Base-by-base conservation (phyloP, 2,888 invertebrate species). In the Cephonodes hylas region DNA sequence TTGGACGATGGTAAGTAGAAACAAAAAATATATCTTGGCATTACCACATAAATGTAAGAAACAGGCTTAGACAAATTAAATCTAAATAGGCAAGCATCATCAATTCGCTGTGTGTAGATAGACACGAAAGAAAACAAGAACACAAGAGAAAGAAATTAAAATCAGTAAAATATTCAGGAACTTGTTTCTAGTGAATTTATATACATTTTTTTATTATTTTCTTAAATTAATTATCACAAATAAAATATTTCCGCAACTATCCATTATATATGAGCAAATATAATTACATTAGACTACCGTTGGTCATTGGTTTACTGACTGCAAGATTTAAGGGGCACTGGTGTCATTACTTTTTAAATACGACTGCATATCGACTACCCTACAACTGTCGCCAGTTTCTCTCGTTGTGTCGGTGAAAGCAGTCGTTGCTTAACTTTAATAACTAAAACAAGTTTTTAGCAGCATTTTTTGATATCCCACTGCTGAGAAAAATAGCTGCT, bases 151-250 rank as follows among this genome's bases (percentile, higher is more conserved):
- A n/a, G n/a, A n/a, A n/a, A n/a, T n/a, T n/a, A 18, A 53, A 53
- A 18, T 31, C 53, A 27, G 53, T 53, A 53, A 53, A 53, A 53
- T 53, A 53, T 53, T 53, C 53, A 53, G 53, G 53, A 53, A 53
- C 53, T 53, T 18, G 53, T 53, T 53, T 31, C 53, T 53, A 53
- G 53, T 53, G 53, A 53, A 53, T 53, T 53, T 53, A 53, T 53
- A 53, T 53, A 53, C 53, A 53, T 31, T 46, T 46, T 25, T 53
- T 53, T 53, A 18, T 48, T 15, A 48, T 53, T 53, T 31, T 31
- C 53, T 53, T 53, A 53, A 53, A 53, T 53, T 53, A 53, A 53
- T 53, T 53, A 53, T 53, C 53, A 53, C 53, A 53, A 53, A 53
- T 53, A 53, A 53, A 53, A 53, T 31, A 53, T 53, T 53, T 53